Percentiles rank a stretch among this genome's conserved stretches.
phyloP scores from a whole-genome alignment of 2,888 invertebrate species.

The Drosophila peninsularis region DNA sequence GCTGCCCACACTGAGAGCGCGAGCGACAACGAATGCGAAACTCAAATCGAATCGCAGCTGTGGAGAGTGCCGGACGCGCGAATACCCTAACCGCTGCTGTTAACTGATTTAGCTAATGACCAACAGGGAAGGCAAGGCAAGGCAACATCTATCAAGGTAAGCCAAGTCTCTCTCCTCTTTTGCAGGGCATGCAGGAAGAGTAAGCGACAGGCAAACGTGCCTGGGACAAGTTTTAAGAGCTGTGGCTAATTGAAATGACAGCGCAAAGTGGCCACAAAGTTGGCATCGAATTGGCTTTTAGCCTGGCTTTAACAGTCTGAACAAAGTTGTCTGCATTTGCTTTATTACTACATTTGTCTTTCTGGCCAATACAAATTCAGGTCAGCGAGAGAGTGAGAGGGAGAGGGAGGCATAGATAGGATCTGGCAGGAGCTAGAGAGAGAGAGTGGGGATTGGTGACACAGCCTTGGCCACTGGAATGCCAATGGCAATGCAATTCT shows the following conservation, averaged over 20 bases:
- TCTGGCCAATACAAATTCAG: conserved; percentile 4
- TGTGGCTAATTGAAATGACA: conserved; percentile 54
- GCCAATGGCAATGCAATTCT: conserved; percentile 20
- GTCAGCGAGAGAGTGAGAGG: background rate
- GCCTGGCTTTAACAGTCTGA: conserved; percentile 10
- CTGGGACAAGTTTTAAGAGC: conserved; percentile 11
- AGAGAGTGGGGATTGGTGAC: background rate
- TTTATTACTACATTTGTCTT: conserved; percentile 2
- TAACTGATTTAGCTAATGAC: background rate
- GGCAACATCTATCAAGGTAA: background rate
- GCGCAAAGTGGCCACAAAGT: conserved; percentile 20
- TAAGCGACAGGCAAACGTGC: background rate
- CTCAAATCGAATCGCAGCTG: background rate
- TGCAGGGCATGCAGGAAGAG: conserved; percentile 1
- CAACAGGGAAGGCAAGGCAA: background rate
- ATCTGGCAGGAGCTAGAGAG: background rate
- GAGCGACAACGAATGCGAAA: conserved; percentile 15
- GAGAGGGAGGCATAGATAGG: background rate
- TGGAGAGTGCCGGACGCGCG: background rate
- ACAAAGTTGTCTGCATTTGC: conserved; percentile 12
- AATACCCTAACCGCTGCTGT: background rate
- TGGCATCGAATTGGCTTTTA: conserved; percentile 23
- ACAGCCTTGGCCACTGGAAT: conserved; percentile 6
- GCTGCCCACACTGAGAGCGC: conserved; percentile 22
- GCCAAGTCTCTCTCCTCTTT: background rate